phyloP scores from a whole-genome alignment of 2,113 vertebrate species.

The Ceuthmochares aereus region DNA sequence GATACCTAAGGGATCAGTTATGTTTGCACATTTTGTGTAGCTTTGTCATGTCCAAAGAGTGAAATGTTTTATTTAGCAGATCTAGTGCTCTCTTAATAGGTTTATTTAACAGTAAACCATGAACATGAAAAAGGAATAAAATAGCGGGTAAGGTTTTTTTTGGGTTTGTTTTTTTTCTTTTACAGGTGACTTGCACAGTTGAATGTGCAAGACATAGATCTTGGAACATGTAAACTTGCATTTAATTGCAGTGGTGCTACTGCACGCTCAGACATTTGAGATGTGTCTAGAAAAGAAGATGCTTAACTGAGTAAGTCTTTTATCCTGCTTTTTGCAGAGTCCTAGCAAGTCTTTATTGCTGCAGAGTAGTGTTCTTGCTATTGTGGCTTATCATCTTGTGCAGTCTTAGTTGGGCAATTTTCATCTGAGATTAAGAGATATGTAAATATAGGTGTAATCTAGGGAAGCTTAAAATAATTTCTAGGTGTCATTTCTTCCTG shows the following conservation, averaged over 20 bases:
- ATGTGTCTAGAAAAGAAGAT: neutral
- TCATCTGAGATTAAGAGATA: neutral
- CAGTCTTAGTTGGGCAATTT: neutral
- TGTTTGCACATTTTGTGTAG: neutral
- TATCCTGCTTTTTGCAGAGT: neutral
- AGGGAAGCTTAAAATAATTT: neutral
- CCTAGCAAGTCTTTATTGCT: neutral
- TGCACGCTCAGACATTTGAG: neutral
- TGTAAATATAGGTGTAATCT: neutral
- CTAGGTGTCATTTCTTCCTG: neutral
- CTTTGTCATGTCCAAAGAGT: neutral
- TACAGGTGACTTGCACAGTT: neutral
- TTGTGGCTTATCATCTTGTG: neutral
- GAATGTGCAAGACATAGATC: neutral
- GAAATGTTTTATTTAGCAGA: neutral
- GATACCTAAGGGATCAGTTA: neutral
- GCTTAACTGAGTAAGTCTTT: neutral
- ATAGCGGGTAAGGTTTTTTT: neutral
- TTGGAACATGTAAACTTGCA: neutral
- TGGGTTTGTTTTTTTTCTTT: too few species aligned
- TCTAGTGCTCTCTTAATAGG: neutral
- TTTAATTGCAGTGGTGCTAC: neutral
- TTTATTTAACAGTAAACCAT: neutral
- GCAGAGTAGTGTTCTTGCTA: neutral
- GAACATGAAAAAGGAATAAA: neutral